phyloP scores from a whole-genome alignment of 2,888 invertebrate species.

The Physocephala rufipes region DNA sequence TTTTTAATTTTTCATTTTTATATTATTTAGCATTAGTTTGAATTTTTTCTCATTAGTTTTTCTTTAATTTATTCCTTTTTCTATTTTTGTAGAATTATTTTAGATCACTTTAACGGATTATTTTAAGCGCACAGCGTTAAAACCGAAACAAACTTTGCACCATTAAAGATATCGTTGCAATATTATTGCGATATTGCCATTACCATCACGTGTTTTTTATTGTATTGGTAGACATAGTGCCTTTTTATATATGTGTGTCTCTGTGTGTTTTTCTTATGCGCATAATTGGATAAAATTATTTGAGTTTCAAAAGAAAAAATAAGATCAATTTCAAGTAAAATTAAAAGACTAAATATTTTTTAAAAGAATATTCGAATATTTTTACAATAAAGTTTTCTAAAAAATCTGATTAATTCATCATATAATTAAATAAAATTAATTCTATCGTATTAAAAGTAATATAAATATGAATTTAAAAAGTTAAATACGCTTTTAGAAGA shows the following conservation, averaged over 20 bases:
- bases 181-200: background rate
- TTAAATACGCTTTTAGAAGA: too few species aligned
- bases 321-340: too few species aligned
- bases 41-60: constrained; percentile 10
- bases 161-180: constrained; percentile 43
- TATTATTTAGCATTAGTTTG: background rate
- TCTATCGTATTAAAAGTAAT: too few species aligned
- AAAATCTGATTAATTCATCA: too few species aligned
- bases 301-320: too few species aligned
- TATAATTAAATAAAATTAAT: too few species aligned
- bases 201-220: too few species aligned
- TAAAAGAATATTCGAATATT: too few species aligned
- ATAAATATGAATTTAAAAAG: too few species aligned
- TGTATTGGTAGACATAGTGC: constrained; percentile 18
- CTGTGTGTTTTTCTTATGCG: constrained; percentile 36
- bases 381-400: too few species aligned
- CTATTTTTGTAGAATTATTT: constrained; percentile 36
- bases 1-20: too few species aligned
- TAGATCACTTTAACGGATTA: constrained; percentile 41
- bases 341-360: too few species aligned
- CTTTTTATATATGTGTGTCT: constrained; percentile 32
- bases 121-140: constrained; percentile 61
- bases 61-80: constrained; percentile 33
- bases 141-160: constrained; percentile 64
- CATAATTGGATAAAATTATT: constrained; percentile 44